Percentiles rank a stretch among this genome's conserved stretches.
phyloP scores from a whole-genome alignment of 2,797 vertebrate genomes.

The Meda fulgida region DNA sequence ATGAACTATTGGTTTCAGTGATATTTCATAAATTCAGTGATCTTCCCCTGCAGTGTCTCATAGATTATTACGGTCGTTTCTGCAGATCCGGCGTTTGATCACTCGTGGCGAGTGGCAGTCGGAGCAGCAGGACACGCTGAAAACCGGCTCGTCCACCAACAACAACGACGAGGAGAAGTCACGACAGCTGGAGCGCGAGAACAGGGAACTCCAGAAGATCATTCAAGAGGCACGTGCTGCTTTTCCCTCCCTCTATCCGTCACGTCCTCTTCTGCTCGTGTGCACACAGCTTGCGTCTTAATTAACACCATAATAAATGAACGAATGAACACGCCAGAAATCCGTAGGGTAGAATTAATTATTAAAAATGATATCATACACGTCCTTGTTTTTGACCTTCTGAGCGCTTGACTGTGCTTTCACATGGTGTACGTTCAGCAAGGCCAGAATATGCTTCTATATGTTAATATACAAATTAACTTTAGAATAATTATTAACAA shows the following conservation, averaged over 20 bases:
- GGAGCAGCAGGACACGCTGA: conserved; percentile 94
- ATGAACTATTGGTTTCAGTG: conserved; percentile 6
- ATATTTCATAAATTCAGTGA: background rate
- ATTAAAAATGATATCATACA: background rate
- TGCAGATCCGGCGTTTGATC: conserved; percentile 91
- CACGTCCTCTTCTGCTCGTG: background rate
- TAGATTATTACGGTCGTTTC: background rate
- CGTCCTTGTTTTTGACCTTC: conserved; percentile 1
- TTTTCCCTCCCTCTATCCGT: background rate
- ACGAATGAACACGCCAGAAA: background rate
- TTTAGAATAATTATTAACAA: background rate
- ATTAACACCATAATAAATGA: background rate
- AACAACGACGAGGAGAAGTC: conserved; percentile 99
- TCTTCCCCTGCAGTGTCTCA: background rate
- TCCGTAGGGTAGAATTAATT: background rate
- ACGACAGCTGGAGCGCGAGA: conserved; percentile 91
- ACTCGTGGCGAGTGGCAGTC: conserved; percentile 97
- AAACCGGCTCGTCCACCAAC: conserved; percentile 94
- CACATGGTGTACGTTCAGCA: background rate
- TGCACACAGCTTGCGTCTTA: background rate
- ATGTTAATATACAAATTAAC: background rate
- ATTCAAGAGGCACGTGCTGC: conserved; percentile 85
- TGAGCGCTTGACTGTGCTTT: background rate
- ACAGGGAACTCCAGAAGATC: conserved; percentile 92
- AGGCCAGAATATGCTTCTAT: too few species aligned